Base-by-base conservation (phyloP, 37 sponge, comb jelly and placozoan species). In the Geodia barretti region DNA sequence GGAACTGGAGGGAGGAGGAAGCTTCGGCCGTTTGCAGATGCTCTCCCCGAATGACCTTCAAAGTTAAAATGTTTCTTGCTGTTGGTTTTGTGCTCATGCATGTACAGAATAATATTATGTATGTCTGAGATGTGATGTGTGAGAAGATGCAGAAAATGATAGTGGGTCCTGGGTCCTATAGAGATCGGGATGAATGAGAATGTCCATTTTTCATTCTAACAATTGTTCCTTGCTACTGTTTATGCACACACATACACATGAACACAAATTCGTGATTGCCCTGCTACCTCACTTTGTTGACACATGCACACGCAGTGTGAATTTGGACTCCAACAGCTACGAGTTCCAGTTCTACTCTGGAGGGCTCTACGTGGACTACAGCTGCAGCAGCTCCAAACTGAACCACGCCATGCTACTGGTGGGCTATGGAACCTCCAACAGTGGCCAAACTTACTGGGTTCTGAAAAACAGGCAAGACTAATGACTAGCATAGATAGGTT, bases 361-460 rank as follows among this genome's bases (percentile, higher is more conserved):
- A 29, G 94, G 94, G 20, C 84, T 93, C 74, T 89, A 77, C 42
- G 58, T 65, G 34, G 84, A 82, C 28, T 63, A 37, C 26, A 39
- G 26, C 62, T 93, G 94, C 77, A 89, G 90, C 76, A 81, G 79
- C 28, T 62, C 68, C n/a, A 41, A 79, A 26, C 81, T 93, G 28
- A 84, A 93, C 66, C 94, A 93, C 73, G 94, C 89, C 26, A 89
- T 93, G 7, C 85, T 93, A 66, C 81, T 79, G 21, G 90, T 89
- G 20, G 94, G 94, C 3, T 93, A 89, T 73, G 71, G 59, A 21
- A 77, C 74, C 4, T 5, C 29, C 38, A 31, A 25, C 21, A 39
- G 41, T 39, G 74, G 66, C 2, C 34, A 72, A 34, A 87, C 70
- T 30, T 91, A 83, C 84, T 91, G 87, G 87, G 70, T 91, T 34